phyloP scores from a whole-genome alignment of 2,113 vertebrate genomes.

The Cinclus cinclus region DNA sequence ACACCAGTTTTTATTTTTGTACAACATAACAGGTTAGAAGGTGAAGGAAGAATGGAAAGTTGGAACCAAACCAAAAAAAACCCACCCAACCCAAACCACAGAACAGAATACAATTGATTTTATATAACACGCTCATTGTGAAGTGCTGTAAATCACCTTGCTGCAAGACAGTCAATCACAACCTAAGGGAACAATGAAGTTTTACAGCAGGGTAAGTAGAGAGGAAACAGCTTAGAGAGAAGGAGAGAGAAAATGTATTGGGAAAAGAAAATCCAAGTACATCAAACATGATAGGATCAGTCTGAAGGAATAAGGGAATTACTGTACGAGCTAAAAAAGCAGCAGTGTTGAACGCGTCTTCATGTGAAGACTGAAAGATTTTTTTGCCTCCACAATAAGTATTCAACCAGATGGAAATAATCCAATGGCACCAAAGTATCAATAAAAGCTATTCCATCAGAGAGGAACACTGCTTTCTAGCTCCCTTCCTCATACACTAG shows the following conservation, averaged over 20 bases:
- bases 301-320: not conserved
- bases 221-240: not conserved
- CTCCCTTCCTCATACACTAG: not conserved
- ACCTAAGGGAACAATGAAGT: not conserved
- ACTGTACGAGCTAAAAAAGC: not conserved
- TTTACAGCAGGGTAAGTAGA: not conserved
- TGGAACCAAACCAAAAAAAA: not conserved
- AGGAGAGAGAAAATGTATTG: not conserved
- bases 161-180: not conserved
- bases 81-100: not conserved
- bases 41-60: not conserved
- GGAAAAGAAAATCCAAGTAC: constrained; percentile 1
- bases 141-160: not conserved
- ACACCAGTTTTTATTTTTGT: not conserved
- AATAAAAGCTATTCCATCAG: not conserved
- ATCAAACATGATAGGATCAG: not conserved
- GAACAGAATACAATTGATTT: constrained; percentile 13
- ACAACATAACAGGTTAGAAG: not conserved
- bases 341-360: not conserved
- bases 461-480: not conserved
- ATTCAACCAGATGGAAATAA: not conserved
- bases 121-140: not conserved
- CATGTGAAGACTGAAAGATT: not conserved
- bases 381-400: not conserved
- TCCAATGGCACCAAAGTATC: not conserved